Conservation (phyloP, 2,888 invertebrate species). For the Prionchulus punctatus region DNA sequence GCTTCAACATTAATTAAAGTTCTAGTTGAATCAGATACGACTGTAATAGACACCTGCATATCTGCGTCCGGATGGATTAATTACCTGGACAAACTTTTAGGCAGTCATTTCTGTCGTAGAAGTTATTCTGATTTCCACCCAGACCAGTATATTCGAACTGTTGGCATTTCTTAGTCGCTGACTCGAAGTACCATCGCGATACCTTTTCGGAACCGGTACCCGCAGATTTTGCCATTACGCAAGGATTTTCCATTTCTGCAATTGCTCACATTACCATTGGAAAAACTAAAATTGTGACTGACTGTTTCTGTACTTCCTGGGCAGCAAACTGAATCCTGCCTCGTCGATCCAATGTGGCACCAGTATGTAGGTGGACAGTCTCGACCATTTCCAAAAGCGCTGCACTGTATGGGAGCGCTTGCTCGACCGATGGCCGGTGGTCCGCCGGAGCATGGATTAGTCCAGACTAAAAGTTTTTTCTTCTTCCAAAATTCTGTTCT, state of each 20-base stretch:
- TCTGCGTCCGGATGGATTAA: not conserved
- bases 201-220: conserved; percentile 7
- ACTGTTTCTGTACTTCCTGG: conserved; percentile 4
- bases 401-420: not conserved
- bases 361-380: conserved; percentile 10
- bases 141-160: conserved; percentile 19
- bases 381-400: not conserved
- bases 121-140: conserved; percentile 19
- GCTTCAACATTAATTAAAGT: too few species aligned
- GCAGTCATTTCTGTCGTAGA: conserved; percentile 19
- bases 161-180: conserved; percentile 18
- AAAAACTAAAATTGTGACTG: too few species aligned
- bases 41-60: not conserved
- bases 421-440: not conserved
- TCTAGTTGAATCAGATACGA: too few species aligned
- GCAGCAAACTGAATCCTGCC: conserved; percentile 11
- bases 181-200: conserved; percentile 21
- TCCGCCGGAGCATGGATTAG: conserved; percentile 17
- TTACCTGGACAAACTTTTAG: conserved; percentile 13
- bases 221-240: conserved; percentile 4
- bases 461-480: conserved; percentile 21
- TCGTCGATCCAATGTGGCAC: conserved; percentile 10
- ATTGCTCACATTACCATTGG: not conserved
- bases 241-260: conserved; percentile 8
- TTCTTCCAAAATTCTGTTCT: too few species aligned